These are phyloP conservation scores for Psilopsiagon aurifrons DNA, from an alignment of 2,113 vertebrate genomes.

Conservation along the genomic window DNA sequence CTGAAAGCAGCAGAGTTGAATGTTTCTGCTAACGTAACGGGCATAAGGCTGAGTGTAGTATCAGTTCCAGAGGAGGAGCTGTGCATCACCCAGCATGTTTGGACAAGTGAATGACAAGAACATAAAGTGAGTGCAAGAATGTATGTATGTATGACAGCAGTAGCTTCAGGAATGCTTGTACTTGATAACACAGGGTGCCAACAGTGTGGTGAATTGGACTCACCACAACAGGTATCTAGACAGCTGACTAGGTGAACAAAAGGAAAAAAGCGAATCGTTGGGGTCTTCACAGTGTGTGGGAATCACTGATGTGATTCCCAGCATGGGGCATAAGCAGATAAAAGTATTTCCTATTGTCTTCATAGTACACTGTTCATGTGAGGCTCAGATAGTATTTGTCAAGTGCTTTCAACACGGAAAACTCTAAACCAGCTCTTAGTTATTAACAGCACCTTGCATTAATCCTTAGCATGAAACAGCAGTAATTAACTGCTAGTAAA, in stretches of 20 bases:
- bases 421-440: background rate
- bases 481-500: background rate
- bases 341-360: background rate
- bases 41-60: background rate
- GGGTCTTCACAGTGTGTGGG: background rate
- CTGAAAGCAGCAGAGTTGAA: background rate
- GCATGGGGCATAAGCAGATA: background rate
- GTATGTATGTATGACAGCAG: background rate
- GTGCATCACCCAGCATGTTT: background rate
- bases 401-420: background rate
- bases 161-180: background rate
- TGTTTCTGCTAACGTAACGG: background rate
- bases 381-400: background rate
- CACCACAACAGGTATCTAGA: background rate
- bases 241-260: background rate
- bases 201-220: background rate
- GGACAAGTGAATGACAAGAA: background rate
- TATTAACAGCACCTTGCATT: background rate
- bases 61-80: background rate
- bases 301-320: background rate
- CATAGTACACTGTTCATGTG: background rate
- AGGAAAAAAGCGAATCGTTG: background rate
- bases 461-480: background rate
- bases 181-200: background rate
- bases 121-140: background rate